These are phyloP conservation scores for Pocillopora damicornis DNA, from an alignment of 64 coral and sea anemone species.

Conservation along the genomic window DNA sequence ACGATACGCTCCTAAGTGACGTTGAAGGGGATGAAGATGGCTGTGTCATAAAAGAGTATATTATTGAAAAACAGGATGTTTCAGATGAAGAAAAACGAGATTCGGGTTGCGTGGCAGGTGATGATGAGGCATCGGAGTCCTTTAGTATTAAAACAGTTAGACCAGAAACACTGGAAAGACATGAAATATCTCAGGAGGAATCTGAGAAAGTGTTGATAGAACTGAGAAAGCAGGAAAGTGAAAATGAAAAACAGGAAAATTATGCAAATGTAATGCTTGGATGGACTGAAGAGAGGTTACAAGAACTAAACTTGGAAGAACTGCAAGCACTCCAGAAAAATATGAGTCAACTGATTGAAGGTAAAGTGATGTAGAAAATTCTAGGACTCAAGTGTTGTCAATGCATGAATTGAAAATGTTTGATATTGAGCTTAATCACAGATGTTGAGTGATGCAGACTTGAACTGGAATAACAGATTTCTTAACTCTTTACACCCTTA, in stretches of 20 bases:
- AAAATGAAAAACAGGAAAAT: slow-evolving; percentile 19
- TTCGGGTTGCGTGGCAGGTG: slow-evolving; percentile 87
- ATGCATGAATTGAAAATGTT: too few relatives aligned
- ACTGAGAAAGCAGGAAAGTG: slow-evolving; percentile 56
- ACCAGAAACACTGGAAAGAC: slow-evolving; percentile 46
- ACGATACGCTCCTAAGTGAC: slow-evolving; percentile 74
- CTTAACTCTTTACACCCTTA: too few relatives aligned
- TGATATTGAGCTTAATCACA: too few relatives aligned
- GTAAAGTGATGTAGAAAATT: slow-evolving; percentile 26
- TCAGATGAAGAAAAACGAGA: slow-evolving; percentile 83
- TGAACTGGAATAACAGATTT: too few relatives aligned
- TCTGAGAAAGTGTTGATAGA: slow-evolving; percentile 70
- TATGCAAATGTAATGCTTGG: slow-evolving; percentile 47
- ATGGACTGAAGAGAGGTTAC: slow-evolving; percentile 70
- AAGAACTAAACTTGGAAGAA: slow-evolving; percentile 57
- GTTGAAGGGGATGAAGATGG: slow-evolving; percentile 81
- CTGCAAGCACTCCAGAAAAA: slow-evolving; percentile 70
- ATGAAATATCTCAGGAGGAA: slow-evolving; percentile 62
- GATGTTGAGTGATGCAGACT: too few relatives aligned
- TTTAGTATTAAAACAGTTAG: slow-evolving; percentile 88
- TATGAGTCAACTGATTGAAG: slow-evolving; percentile 84
- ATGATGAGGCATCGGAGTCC: slow-evolving; percentile 77
- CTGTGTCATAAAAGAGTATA: slow-evolving; percentile 80
- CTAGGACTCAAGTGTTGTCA: too few relatives aligned
- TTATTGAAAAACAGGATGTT: slow-evolving; percentile 75